Percentiles rank a stretch among this genome's conserved stretches.
phyloP scores from a whole-genome alignment of 2,113 vertebrate species.

The Cephalopterus ornatus region DNA sequence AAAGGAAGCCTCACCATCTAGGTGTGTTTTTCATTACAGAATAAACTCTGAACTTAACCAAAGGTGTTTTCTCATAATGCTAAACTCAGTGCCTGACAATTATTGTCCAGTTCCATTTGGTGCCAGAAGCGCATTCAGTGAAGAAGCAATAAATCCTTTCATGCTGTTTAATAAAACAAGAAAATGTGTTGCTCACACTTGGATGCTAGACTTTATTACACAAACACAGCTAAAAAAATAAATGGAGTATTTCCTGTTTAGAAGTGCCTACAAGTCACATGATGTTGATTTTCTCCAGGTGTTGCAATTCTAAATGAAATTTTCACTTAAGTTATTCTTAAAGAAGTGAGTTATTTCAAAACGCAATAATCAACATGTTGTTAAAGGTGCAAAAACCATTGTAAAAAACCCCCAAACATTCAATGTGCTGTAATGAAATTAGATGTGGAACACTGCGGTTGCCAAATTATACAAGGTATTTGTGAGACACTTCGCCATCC shows the following conservation, averaged over 20 bases:
- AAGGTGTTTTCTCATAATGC: conserved; percentile 51
- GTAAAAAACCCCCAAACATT: neutral
- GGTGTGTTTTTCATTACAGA: conserved; percentile 46
- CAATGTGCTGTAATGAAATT: conserved; percentile 23
- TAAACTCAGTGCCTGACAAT: conserved; percentile 30
- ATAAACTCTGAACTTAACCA: neutral
- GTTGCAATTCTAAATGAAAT: conserved; percentile 55
- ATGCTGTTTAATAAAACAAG: conserved; percentile 59
- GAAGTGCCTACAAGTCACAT: conserved; percentile 35
- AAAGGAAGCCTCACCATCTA: conserved; percentile 49
- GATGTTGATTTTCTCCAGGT: conserved; percentile 61
- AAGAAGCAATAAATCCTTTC: conserved; percentile 48
- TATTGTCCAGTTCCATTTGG: conserved; percentile 1
- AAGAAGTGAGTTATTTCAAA: conserved; percentile 19
- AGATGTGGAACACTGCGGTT: neutral
- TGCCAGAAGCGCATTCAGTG: conserved; percentile 32
- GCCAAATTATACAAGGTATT: conserved; percentile 5
- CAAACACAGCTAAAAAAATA: conserved; percentile 55
- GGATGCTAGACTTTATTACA: conserved; percentile 50
- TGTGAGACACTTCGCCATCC: neutral
- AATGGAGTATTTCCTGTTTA: conserved; percentile 51
- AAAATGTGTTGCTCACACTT: conserved; percentile 62
- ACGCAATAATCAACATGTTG: neutral
- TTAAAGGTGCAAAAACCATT: conserved; percentile 50
- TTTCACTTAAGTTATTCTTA: conserved; percentile 11